These are phyloP conservation scores for Oikopleura albicans DNA, from an alignment of 23 tunicate species.

Conservation along the genomic window DNA sequence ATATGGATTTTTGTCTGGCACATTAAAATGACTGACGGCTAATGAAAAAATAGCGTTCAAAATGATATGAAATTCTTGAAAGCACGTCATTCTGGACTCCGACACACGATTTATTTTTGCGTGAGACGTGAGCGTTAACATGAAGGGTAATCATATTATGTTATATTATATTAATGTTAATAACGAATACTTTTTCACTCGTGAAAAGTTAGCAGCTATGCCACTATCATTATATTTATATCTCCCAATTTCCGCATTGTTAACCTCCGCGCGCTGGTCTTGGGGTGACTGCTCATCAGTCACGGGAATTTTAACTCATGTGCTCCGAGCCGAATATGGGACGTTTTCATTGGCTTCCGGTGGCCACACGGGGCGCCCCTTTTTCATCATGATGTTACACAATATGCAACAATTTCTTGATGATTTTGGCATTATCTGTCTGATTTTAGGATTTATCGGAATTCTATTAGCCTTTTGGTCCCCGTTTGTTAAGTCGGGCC, in stretches of 20 bases:
- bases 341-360: conserved; percentile 3
- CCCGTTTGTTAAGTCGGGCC: background rate
- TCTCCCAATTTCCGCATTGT: background rate
- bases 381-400: background rate
- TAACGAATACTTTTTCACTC: too few species aligned
- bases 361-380: background rate
- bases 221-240: background rate
- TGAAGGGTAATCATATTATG: too few species aligned
- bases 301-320: conserved; percentile 1
- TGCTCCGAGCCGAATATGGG: conserved; percentile 7
- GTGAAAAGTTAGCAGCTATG: background rate
- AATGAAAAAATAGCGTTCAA: too few species aligned
- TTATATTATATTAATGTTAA: too few species aligned
- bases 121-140: too few species aligned
- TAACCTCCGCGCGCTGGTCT: background rate
- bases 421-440: background rate
- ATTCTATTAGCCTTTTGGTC: background rate
- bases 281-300: background rate
- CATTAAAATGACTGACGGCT: too few species aligned
- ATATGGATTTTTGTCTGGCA: too few species aligned
- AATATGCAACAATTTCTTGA: background rate
- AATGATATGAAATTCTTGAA: too few species aligned
- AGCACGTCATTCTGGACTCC: too few species aligned
- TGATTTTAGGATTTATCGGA: background rate
- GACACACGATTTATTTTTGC: too few species aligned